Percentiles rank a stretch among this genome's conserved stretches.
phyloP scores from a whole-genome alignment of 1,140 invertebrate species.

The Penaeus indicus region DNA sequence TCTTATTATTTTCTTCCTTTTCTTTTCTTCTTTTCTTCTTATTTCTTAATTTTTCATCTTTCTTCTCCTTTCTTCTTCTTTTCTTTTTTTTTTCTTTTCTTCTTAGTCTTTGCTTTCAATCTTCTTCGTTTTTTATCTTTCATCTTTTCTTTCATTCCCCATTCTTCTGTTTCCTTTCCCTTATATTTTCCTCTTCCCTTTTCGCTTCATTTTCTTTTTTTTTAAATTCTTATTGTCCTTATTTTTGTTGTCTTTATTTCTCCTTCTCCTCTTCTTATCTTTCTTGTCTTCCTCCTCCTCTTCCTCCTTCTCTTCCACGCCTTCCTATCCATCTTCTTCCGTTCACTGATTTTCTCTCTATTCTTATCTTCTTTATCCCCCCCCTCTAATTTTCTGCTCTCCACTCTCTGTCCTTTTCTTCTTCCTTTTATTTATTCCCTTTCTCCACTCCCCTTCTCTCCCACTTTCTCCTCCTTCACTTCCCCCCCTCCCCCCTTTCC shows the following conservation, averaged over 20 bases:
- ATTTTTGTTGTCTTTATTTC: not conserved
- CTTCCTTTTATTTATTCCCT: too few species aligned
- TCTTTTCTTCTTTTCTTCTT: not conserved
- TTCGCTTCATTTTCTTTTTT: not conserved
- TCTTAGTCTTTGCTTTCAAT: too few species aligned
- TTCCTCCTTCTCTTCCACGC: not conserved
- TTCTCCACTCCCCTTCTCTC: not conserved
- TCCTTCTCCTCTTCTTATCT: not conserved
- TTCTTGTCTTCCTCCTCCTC: conserved; percentile 7
- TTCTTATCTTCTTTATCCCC: not conserved
- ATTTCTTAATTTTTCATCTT: not conserved
- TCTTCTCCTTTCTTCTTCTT: not conserved
- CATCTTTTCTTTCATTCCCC: not conserved
- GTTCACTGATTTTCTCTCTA: too few species aligned
- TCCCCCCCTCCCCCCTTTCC: not conserved
- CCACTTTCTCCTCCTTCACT: too few species aligned
- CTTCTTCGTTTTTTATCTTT: too few species aligned
- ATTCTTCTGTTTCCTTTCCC: conserved; percentile 1
- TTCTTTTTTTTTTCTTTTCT: not conserved
- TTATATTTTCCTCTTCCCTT: not conserved
- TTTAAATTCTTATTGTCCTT: too few species aligned
- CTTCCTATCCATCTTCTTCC: too few species aligned
- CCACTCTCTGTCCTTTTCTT: too few species aligned
- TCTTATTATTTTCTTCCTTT: too few species aligned
- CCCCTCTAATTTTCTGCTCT: not conserved